A percentile compares a stretch with the other conserved stretches of the same genome.
Evolutionary conservation across 2,888 invertebrate genomes (phyloP).

Genomic region (Andrena trimmerana): DNA sequence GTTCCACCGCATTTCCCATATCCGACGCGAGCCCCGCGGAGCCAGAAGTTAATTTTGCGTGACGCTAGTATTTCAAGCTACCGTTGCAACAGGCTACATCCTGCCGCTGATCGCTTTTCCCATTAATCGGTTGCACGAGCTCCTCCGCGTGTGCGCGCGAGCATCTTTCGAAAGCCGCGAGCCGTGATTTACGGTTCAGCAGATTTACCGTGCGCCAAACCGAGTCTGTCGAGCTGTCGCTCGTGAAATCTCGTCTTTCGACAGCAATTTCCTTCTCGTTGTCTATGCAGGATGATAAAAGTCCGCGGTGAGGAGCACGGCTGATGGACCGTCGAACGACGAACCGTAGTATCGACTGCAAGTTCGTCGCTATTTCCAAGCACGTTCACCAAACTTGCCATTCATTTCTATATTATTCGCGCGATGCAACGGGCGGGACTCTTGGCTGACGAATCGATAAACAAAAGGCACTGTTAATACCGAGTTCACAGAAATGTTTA

Average conservation of each 20-base stretch:
- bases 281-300: slow-evolving; percentile 47
- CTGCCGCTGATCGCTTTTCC: slow-evolving; percentile 26
- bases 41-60: slow-evolving; percentile 1
- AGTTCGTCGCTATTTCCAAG: not conserved
- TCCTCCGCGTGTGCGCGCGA: not conserved
- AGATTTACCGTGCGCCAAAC: slow-evolving; percentile 10
- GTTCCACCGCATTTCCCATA: not conserved
- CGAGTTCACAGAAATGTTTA: not conserved
- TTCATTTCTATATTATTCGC: slow-evolving; percentile 8
- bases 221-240: slow-evolving; percentile 17
- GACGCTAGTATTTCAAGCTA: too few relatives aligned
- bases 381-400: slow-evolving; percentile 10
- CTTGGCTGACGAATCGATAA: too few relatives aligned
- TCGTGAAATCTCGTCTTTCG: slow-evolving; percentile 56
- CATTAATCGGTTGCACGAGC: slow-evolving; percentile 36
- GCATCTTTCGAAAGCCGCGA: slow-evolving; percentile 33
- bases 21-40: not conserved
- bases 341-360: slow-evolving; percentile 8
- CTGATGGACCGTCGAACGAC: slow-evolving; percentile 23
- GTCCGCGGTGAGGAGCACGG: not conserved
- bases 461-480: too few relatives aligned
- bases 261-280: slow-evolving; percentile 52
- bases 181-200: slow-evolving; percentile 38
- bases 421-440: not conserved
- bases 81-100: not conserved